Evolutionary conservation across 2,888 invertebrate genomes (phyloP).

Genomic region (Disparrhopalites patrizii): DNA sequence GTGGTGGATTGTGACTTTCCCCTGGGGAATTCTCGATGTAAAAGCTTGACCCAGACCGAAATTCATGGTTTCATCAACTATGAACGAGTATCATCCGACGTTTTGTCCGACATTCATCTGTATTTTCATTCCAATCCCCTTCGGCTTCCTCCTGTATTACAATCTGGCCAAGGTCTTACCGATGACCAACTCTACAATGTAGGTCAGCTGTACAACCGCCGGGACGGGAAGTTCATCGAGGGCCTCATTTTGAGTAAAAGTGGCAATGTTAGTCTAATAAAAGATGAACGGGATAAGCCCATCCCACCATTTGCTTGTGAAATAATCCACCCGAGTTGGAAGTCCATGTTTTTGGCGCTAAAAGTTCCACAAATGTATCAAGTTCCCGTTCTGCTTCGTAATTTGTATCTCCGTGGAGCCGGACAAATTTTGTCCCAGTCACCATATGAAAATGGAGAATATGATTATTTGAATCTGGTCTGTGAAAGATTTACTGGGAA

Average conservation of each 20-base stretch:
- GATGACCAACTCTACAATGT: not conserved
- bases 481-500: not conserved
- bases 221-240: not conserved
- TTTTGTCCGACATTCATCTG: not conserved
- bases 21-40: not conserved
- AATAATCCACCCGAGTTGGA: not conserved
- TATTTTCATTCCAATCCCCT: not conserved
- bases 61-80: slow-evolving; percentile 1
- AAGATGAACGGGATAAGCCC: not conserved
- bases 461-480: not conserved
- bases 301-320: not conserved
- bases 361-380: not conserved
- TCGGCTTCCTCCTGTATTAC: not conserved
- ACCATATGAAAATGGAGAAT: not conserved
- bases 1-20: slow-evolving; percentile 3
- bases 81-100: not conserved
- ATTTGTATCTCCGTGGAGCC: not conserved
- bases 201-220: not conserved
- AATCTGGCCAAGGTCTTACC: not conserved
- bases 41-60: not conserved
- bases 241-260: not conserved
- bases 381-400: not conserved
- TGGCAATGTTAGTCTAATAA: not conserved
- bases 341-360: not conserved
- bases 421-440: not conserved